Evolutionary conservation across 2,888 invertebrate species (phyloP).

Genomic region (Drosophila melanocephala): DNA sequence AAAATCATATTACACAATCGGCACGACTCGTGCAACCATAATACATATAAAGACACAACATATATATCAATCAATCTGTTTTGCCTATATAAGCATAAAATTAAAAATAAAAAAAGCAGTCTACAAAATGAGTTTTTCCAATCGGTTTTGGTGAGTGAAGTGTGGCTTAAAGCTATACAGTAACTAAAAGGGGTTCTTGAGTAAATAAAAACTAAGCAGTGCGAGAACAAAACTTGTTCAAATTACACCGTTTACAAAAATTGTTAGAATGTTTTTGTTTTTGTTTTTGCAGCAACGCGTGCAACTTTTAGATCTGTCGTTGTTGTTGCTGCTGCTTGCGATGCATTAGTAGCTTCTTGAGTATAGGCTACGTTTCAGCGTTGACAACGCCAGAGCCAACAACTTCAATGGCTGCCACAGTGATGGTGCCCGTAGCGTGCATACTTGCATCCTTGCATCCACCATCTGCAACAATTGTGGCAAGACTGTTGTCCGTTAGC

Average conservation of each 20-base stretch:
- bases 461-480: conserved; percentile 42
- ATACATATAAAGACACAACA: conserved; percentile 55
- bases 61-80: conserved; percentile 36
- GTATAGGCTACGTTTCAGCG: conserved; percentile 86
- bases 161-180: conserved; percentile 52
- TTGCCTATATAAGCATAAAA: conserved; percentile 43
- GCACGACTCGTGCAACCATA: conserved; percentile 57
- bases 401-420: conserved; percentile 73
- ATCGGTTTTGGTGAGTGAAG: conserved; percentile 70
- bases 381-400: conserved; percentile 69
- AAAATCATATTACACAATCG: conserved; percentile 74
- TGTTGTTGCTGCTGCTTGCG: conserved; percentile 57
- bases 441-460: conserved; percentile 47
- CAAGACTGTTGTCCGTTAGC: conserved; percentile 51
- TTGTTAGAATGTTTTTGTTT: conserved; percentile 58
- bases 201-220: conserved; percentile 50
- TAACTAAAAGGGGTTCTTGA: conserved; percentile 28
- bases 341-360: conserved; percentile 85
- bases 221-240: conserved; percentile 40
- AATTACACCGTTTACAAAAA: conserved; percentile 37
- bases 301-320: conserved; percentile 5
- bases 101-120: conserved; percentile 53
- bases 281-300: conserved; percentile 16
- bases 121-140: conserved; percentile 73
- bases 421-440: conserved; percentile 51